Conservation (phyloP, 2,888 invertebrate species). For the Aphidoletes aphidimyza region DNA sequence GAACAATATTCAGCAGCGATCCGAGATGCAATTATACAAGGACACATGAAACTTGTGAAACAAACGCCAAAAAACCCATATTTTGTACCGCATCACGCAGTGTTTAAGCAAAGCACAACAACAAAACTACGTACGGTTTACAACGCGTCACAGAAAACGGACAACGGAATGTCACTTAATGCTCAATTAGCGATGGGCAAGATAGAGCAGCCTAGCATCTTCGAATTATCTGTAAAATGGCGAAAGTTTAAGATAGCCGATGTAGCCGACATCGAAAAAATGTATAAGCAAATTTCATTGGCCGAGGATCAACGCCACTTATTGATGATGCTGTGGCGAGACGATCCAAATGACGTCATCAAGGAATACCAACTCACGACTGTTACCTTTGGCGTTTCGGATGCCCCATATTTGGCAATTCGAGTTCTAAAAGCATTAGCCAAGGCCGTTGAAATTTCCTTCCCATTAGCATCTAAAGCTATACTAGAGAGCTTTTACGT, state of each 20-base stretch:
- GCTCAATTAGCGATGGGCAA: conserved; percentile 60
- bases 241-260: conserved; percentile 58
- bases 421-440: too few species aligned
- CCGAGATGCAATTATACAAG: neutral
- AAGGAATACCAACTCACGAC: conserved; percentile 58
- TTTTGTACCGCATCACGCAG: conserved; percentile 55
- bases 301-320: conserved; percentile 58
- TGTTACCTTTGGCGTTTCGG: conserved; percentile 59
- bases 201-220: conserved; percentile 59
- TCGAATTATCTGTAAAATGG: conserved; percentile 57
- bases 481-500: too few species aligned
- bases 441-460: too few species aligned
- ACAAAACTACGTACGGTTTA: conserved; percentile 57
- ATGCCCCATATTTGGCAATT: too few species aligned
- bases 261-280: conserved; percentile 60
- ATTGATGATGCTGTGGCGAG: conserved; percentile 59
- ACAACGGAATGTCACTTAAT: conserved; percentile 59
- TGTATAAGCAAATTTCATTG: conserved; percentile 60
- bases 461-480: too few species aligned
- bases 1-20: neutral
- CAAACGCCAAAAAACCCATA: neutral
- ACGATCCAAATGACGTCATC: conserved; percentile 56
- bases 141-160: conserved; percentile 57
- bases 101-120: conserved; percentile 55
- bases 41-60: neutral